A percentile compares a stretch with the other conserved stretches of the same genome.
Evolutionary conservation across 1,140 invertebrate species (phyloP).

Genomic region (Tetranychus urticae): DNA sequence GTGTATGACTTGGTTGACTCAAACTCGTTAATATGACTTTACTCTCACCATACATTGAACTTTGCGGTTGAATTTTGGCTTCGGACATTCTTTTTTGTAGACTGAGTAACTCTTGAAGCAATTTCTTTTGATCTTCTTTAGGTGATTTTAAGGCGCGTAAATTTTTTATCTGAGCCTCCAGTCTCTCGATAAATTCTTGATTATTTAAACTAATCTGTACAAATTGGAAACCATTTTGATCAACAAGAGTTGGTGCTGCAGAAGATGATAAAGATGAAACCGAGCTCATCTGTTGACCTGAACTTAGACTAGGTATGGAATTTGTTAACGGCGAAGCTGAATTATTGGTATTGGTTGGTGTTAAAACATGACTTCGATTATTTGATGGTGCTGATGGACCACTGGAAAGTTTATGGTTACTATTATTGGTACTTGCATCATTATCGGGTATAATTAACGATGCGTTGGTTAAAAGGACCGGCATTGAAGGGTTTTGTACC

Average conservation of each 20-base stretch:
- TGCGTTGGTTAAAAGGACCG: not conserved
- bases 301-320: not conserved
- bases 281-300: too few relatives aligned
- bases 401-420: not conserved
- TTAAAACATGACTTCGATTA: not conserved
- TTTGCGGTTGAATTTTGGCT: not conserved
- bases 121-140: not conserved
- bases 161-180: slow-evolving; percentile 5
- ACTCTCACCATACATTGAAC: not conserved
- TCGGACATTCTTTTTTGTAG: slow-evolving; percentile 1
- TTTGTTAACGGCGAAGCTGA: not conserved
- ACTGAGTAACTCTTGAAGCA: slow-evolving; percentile 1
- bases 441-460: not conserved
- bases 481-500: not conserved
- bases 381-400: not conserved
- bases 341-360: not conserved
- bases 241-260: not conserved
- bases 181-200: slow-evolving; percentile 4
- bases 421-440: not conserved
- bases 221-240: slow-evolving; percentile 3
- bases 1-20: not conserved
- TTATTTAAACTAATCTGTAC: slow-evolving; percentile 5
- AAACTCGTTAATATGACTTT: not conserved
- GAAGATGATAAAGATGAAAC: too few relatives aligned
- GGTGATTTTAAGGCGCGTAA: not conserved